Conservation (phyloP, 2,113 vertebrate species). For the Pollimyrus isidori region DNA sequence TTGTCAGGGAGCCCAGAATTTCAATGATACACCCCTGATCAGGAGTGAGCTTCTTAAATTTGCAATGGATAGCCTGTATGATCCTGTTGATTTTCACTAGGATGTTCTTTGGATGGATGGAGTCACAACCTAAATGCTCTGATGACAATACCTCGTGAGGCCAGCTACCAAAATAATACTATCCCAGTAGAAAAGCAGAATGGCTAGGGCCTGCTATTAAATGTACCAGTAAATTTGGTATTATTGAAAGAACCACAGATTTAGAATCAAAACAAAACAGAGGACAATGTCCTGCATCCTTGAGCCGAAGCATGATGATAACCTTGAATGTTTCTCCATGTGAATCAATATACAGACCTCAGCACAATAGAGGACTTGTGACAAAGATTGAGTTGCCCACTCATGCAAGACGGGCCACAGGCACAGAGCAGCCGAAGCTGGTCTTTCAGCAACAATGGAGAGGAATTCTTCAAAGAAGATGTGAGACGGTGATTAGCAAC, state of each 20-base stretch:
- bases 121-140: not conserved
- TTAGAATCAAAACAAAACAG: not conserved
- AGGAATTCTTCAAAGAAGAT: not conserved
- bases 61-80: not conserved
- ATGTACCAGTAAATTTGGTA: not conserved
- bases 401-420: not conserved
- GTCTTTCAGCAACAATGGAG: not conserved
- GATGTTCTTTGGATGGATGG: not conserved
- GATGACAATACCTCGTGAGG: not conserved
- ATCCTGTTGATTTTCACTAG: not conserved
- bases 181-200: not conserved
- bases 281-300: not conserved
- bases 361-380: not conserved
- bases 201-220: not conserved
- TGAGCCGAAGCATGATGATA: not conserved
- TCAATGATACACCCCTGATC: not conserved
- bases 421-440: not conserved
- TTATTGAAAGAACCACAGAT: not conserved
- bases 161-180: not conserved
- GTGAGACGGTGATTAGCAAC: not conserved
- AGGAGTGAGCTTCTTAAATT: not conserved
- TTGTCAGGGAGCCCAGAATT: not conserved
- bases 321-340: not conserved
- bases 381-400: not conserved
- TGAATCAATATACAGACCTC: conserved; percentile 4